These are phyloP conservation scores for Chondrilla cf. caribensis DNA, from an alignment of 37 sponge, comb jelly and placozoan species.

Conservation along the genomic window DNA sequence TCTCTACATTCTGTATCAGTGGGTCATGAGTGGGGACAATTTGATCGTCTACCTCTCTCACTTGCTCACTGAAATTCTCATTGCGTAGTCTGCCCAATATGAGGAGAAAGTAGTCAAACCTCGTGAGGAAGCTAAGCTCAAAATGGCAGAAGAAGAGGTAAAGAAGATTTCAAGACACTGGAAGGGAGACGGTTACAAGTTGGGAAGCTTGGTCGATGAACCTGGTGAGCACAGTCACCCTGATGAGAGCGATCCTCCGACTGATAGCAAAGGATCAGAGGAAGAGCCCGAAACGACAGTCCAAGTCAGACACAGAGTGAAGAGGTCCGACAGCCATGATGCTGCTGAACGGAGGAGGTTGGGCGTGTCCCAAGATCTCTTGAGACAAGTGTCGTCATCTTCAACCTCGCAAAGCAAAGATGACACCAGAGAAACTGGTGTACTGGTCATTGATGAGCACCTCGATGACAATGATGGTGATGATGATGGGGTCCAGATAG, in stretches of 20 bases:
- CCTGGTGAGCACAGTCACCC: no score
- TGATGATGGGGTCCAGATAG: neutral
- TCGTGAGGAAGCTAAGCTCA: neutral
- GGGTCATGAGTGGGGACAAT: no score
- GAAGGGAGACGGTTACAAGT: neutral
- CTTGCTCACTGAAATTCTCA: no score
- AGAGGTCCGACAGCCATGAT: neutral
- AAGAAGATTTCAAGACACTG: slow-evolving; percentile 4
- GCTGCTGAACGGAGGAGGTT: slow-evolving; percentile 10
- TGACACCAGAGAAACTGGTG: no score
- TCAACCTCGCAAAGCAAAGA: no score
- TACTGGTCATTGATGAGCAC: neutral
- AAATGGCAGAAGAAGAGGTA: neutral
- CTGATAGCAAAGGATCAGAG: no score
- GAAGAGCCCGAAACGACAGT: neutral
- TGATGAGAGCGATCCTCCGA: neutral
- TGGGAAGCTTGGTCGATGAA: neutral
- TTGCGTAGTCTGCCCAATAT: neutral
- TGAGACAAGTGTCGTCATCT: neutral
- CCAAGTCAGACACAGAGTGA: neutral
- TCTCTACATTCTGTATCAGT: no score
- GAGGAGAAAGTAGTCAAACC: slow-evolving; percentile 14
- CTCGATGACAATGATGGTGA: neutral
- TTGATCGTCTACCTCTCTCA: no score
- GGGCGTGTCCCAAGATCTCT: neutral